phyloP scores from a whole-genome alignment of 2,888 invertebrate genomes.

The Agriotes lineatus region DNA sequence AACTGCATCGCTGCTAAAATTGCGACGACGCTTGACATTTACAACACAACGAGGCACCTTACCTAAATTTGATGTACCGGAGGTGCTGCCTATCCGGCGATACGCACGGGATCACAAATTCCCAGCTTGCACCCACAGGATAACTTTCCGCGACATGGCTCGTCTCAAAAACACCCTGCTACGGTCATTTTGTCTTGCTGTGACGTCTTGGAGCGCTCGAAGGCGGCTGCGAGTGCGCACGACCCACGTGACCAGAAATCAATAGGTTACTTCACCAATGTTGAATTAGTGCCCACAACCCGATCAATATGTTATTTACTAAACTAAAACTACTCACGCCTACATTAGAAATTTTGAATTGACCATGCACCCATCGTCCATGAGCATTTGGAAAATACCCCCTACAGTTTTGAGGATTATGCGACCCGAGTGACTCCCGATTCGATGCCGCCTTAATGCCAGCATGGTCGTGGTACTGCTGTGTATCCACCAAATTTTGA shows the following conservation, averaged over 20 bases:
- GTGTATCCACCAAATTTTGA: no score
- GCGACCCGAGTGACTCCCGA: no score
- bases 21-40: conserved; percentile 22
- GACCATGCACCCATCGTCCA: neutral
- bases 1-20: neutral
- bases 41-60: conserved; percentile 3
- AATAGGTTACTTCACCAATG: conserved; percentile 48
- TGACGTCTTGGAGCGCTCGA: conserved; percentile 37
- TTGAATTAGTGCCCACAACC: conserved; percentile 33
- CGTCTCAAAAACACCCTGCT: conserved; percentile 44
- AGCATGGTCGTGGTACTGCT: no score
- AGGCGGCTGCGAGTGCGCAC: conserved; percentile 35
- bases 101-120: conserved; percentile 26
- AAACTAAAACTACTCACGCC: conserved; percentile 26
- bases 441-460: no score
- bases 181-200: conserved; percentile 38
- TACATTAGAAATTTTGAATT: conserved; percentile 5
- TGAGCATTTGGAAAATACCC: no score
- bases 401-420: no score
- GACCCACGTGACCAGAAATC: conserved; percentile 47
- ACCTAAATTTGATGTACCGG: conserved; percentile 4
- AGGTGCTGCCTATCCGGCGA: neutral
- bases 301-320: conserved; percentile 45
- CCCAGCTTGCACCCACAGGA: conserved; percentile 23
- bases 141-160: conserved; percentile 30